Base-by-base conservation (phyloP, 2,113 vertebrate species). In the Dipodomys merriami region DNA sequence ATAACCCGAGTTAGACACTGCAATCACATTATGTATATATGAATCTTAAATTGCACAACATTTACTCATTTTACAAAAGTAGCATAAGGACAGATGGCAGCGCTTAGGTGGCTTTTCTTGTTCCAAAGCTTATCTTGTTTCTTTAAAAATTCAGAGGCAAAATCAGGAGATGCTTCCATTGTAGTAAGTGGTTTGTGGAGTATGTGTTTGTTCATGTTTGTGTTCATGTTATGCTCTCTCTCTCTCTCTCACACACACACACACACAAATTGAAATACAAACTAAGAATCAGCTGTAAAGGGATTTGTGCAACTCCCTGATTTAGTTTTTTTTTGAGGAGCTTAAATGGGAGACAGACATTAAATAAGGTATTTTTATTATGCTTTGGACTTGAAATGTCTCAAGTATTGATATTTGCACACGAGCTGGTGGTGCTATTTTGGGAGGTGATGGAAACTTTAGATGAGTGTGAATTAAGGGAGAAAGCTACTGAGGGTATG, bases 161-260 rank as follows among this genome's bases (percentile, higher is more conserved):
- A 33, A 3, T 15, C 7, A 90, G 35, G 7, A 39, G 44, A 19
- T 30, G 9, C 7, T 27, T 85, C 12, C 1, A 3, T 71, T 25
- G 1, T 29, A 49, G 19, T 8, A 57, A 57, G 53, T 16, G 15
- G 53, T 18, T 3, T 57, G 53, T 57, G 53, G 15, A 57, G 15
- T 57, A 4, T 5, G 7, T 27, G 2, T 49, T 3, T 77, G 6
- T 39, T 1, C 9, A 16, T 9, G 7, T 0, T 15, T 3, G n/a
- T 0, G 15, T 29, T 11, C 5, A 83, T 20, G 7, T 27, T 10
- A 2, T 20, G 9, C n/a, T 5, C 5, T 39, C 39, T 39, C 5
- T 39, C 39, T 39, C 35, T 35, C 35, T 39, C 35, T 39, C 35
- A 30, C 27, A 68, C 67, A 30, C 27, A 30, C 23, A 68, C 8